Base-by-base conservation (phyloP, 1,140 invertebrate species). In the Ctenoplectra terminalis region DNA sequence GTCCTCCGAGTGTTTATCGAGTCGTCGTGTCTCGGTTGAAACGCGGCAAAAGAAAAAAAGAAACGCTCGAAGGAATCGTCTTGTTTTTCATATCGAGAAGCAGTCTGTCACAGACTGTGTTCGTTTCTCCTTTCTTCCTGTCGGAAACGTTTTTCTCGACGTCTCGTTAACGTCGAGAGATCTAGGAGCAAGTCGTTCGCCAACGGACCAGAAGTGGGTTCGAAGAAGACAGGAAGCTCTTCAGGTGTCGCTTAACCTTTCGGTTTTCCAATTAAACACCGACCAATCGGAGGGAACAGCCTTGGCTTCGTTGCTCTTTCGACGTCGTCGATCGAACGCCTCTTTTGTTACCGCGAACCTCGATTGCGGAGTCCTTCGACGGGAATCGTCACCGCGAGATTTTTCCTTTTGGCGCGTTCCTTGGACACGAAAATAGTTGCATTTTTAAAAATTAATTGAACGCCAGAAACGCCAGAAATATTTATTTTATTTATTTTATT, bases 221-320 rank as follows among this genome's bases (percentile, higher is more conserved):
- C 13, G 71, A 46, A 9, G 29, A 73, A 8, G 64, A 26, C 20
- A 43, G 1, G 20, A n/a, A 48, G 17, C 40, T 46, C 37, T 29
- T 73, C 29, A 4, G 40, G 40, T 73, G 54, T 60, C 71, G 17
- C 37, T 73, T 73, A 73, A 73, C 56, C 71, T 60, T 60, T 43
- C 71, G 71, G 20, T 34, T 60, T 61, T 61, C 29, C 71, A 60
- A 61, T 73, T 73, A 73, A 73, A 43, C 26, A 20, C n/a, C 8
- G 26, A 43, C 37, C 54, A 58, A 72, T 60, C 37, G 37, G 15
- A 23, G 46, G 23, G 50, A 11, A 11, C 20, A 34, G 34, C 66
- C 66, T 37, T 15, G 48, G 29, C 48, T 34, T 40, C 69, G 69
- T 26, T 37, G 67, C 31, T 71, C 50, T 40, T 71, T 37, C 31